phyloP scores from a whole-genome alignment of 1,140 invertebrate genomes.

The Linepithema humile region DNA sequence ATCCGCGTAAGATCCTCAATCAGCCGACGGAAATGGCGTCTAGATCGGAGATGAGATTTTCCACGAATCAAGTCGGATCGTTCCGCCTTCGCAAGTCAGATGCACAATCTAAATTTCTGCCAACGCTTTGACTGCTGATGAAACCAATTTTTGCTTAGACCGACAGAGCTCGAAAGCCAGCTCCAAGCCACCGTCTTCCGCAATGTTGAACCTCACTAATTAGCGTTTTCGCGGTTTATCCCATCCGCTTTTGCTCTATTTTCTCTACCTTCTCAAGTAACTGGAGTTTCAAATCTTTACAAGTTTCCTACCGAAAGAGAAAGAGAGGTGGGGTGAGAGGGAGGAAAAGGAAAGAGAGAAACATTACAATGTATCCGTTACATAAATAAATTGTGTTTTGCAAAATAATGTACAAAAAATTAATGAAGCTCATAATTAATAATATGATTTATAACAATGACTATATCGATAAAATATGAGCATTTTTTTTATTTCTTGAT shows the following conservation, averaged over 20 bases:
- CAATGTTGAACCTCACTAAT: constrained; percentile 60
- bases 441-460: no score
- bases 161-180: neutral
- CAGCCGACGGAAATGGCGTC: constrained; percentile 72
- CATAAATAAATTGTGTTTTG: no score
- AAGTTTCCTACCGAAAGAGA: no score
- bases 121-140: constrained; percentile 13
- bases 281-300: constrained; percentile 39
- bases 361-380: no score
- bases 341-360: no score
- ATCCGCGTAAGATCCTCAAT: constrained; percentile 68
- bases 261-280: neutral
- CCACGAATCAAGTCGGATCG: constrained; percentile 57
- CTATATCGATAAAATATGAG: no score
- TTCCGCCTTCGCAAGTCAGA: constrained; percentile 8
- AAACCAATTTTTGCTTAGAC: constrained; percentile 44
- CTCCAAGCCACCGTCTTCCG: constrained; percentile 11
- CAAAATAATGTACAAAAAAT: no score
- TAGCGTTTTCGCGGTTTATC: constrained; percentile 51
- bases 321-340: no score
- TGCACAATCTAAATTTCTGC: constrained; percentile 53
- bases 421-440: no score
- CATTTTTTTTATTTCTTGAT: no score
- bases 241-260: constrained; percentile 11
- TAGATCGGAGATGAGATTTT: constrained; percentile 74